phyloP scores from a whole-genome alignment of 2,113 vertebrate species.

The Panthera leo region DNA sequence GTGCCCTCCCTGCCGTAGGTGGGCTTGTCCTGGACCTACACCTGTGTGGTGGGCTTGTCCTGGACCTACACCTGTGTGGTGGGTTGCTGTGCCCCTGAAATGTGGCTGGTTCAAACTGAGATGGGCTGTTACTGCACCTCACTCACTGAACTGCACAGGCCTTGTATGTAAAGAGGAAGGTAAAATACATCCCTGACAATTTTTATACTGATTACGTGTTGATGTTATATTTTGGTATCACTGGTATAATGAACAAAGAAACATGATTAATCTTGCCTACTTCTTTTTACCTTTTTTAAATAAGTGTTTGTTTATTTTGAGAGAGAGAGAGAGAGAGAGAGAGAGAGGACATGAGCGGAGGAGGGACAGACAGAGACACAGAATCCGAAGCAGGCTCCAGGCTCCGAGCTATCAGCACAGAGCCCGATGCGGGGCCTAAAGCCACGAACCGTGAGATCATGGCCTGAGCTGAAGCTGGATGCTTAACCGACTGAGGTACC shows the following conservation, averaged over 20 bases:
- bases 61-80: rapidly evolving
- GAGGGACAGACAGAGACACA: too few species aligned
- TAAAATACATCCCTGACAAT: background rate
- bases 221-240: background rate
- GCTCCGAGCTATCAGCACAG: too few species aligned
- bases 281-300: background rate
- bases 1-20: rapidly evolving
- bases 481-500: too few species aligned
- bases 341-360: too few species aligned
- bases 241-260: background rate
- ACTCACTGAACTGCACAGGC: background rate
- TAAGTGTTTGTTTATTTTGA: too few species aligned
- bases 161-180: background rate
- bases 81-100: background rate
- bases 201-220: rapidly evolving
- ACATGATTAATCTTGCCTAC: background rate
- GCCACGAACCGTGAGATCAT: too few species aligned
- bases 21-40: background rate
- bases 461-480: too few species aligned
- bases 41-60: background rate
- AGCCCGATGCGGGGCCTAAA: too few species aligned
- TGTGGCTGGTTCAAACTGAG: background rate
- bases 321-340: too few species aligned
- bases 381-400: too few species aligned
- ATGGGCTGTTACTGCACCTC: rapidly evolving